These are phyloP conservation scores for Caenorhabditis wallacei DNA, from an alignment of 2,888 invertebrate genomes.

Conservation along the genomic window DNA sequence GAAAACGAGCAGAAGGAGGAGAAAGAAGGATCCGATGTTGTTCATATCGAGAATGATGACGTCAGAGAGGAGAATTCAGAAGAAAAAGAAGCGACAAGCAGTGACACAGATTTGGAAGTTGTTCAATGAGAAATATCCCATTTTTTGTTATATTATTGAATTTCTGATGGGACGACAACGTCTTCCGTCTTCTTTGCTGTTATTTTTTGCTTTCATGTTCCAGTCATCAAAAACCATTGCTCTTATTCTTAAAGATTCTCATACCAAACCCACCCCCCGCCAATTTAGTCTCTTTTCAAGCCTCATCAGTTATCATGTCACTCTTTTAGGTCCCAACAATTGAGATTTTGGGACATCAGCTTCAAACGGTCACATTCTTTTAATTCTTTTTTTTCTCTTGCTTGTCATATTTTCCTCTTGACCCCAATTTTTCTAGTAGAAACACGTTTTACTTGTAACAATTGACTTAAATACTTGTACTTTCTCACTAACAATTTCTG, in stretches of 20 bases:
- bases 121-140: conserved; percentile 27
- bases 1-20: conserved; percentile 38
- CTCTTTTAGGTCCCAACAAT: conserved; percentile 15
- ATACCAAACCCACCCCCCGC: too few relatives aligned
- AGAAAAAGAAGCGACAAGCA: conserved; percentile 16
- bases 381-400: not conserved
- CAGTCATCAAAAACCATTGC: conserved; percentile 12
- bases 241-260: conserved; percentile 25
- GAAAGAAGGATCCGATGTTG: conserved; percentile 33
- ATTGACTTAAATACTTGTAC: conserved; percentile 18
- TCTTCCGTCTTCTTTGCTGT: not conserved
- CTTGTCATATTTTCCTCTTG: conserved; percentile 22
- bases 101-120: conserved; percentile 54
- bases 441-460: conserved; percentile 11
- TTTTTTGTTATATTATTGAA: conserved; percentile 33
- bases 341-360: not conserved
- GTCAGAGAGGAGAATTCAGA: conserved; percentile 35
- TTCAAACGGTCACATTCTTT: conserved; percentile 20
- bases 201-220: conserved; percentile 2
- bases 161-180: conserved; percentile 11
- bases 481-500: not conserved
- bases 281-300: conserved; percentile 8
- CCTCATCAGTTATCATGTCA: conserved; percentile 25
- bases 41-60: conserved; percentile 32
- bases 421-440: conserved; percentile 28